Evolutionary conservation across 2,888 invertebrate genomes (phyloP).

Genomic region (Dolichomitus sp.): DNA sequence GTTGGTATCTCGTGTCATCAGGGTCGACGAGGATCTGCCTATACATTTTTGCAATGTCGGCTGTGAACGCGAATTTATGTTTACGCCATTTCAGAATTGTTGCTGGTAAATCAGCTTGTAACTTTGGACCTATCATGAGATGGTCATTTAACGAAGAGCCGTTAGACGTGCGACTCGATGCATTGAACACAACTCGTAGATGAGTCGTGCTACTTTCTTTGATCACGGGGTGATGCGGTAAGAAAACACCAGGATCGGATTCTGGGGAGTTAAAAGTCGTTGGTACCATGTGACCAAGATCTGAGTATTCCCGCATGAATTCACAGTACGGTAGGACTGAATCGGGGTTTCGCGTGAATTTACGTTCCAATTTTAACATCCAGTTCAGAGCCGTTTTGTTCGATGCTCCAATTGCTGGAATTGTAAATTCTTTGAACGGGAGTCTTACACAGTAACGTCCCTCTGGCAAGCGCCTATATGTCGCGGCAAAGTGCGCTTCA

Average conservation of each 20-base stretch:
- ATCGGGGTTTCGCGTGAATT: slow-evolving; percentile 1
- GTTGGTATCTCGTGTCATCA: slow-evolving; percentile 64
- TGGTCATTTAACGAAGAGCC: slow-evolving; percentile 56
- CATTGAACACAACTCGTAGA: slow-evolving; percentile 62
- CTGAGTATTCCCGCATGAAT: slow-evolving; percentile 37
- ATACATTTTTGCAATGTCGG: slow-evolving; percentile 47
- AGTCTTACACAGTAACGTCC: slow-evolving; percentile 72
- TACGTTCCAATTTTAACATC: slow-evolving; percentile 26
- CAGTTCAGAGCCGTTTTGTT: slow-evolving; percentile 59
- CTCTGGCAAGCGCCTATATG: slow-evolving; percentile 59
- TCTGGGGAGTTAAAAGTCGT: slow-evolving; percentile 12
- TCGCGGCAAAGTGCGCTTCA: slow-evolving; percentile 69
- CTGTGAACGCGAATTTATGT: slow-evolving; percentile 36
- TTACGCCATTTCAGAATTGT: slow-evolving; percentile 34
- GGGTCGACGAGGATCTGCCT: slow-evolving; percentile 45
- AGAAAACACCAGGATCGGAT: neutral
- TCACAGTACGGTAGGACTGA: too few relatives aligned
- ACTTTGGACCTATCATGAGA: slow-evolving; percentile 37
- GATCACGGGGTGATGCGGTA: slow-evolving; percentile 33
- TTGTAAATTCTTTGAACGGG: slow-evolving; percentile 67
- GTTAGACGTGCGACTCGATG: slow-evolving; percentile 47
- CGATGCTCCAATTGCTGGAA: slow-evolving; percentile 64
- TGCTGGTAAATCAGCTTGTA: slow-evolving; percentile 23
- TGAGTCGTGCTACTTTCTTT: slow-evolving; percentile 46
- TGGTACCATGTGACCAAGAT: slow-evolving; percentile 22